Conservation (phyloP, 1,140 invertebrate genomes). For the Belonocnema kinseyi region DNA sequence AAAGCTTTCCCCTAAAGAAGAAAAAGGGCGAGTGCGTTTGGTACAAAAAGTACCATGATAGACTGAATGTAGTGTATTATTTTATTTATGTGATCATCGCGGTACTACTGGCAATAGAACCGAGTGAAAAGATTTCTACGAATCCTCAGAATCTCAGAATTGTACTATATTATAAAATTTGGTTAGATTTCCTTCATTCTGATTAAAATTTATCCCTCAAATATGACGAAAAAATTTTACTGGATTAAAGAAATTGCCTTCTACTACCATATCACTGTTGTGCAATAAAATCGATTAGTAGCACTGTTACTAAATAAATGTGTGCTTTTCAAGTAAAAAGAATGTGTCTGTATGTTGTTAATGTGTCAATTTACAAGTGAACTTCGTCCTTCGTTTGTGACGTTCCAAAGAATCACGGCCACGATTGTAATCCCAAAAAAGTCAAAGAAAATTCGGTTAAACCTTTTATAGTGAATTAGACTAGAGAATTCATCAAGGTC, state of each 20-base stretch:
- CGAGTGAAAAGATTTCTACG: conserved; percentile 11
- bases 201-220: conserved; percentile 39
- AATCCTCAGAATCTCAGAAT: conserved; percentile 14
- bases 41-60: conserved; percentile 27
- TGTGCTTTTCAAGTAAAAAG: conserved; percentile 45
- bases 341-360: conserved; percentile 46
- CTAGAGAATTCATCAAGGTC: too few species aligned
- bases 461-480: not conserved
- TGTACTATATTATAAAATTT: conserved; percentile 13
- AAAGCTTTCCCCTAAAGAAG: not conserved
- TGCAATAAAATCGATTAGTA: conserved; percentile 50
- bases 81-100: conserved; percentile 23
- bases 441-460: not conserved
- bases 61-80: conserved; percentile 31
- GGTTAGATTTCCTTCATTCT: conserved; percentile 27
- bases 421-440: not conserved
- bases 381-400: conserved; percentile 30
- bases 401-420: conserved; percentile 28
- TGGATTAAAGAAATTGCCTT: conserved; percentile 1
- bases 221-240: conserved; percentile 32
- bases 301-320: conserved; percentile 53
- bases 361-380: conserved; percentile 40
- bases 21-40: conserved; percentile 20
- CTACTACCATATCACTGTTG: conserved; percentile 54
- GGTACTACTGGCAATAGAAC: not conserved